Percentiles rank a stretch among this genome's conserved stretches.
Evolutionary conservation across 1,140 invertebrate species (phyloP).

Genomic region (Diorhabda sublineata): DNA sequence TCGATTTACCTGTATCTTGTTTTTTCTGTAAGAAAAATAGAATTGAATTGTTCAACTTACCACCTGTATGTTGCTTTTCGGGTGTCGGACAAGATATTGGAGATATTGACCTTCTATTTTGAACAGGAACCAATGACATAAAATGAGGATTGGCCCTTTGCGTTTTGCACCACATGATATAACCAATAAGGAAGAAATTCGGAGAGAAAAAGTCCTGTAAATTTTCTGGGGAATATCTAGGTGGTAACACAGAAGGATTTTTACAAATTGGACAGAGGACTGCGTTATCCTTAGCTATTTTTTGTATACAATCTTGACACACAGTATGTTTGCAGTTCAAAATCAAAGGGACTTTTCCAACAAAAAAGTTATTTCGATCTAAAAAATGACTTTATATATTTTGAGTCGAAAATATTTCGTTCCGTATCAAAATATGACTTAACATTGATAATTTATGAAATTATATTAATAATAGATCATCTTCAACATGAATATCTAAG

Average conservation of each 20-base stretch:
- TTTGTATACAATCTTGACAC: slow-evolving; percentile 27
- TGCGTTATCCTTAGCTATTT: slow-evolving; percentile 16
- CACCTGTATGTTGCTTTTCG: too few species aligned
- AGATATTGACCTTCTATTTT: background rate
- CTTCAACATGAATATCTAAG: too few species aligned
- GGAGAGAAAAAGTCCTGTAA: slow-evolving; percentile 21
- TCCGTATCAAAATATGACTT: too few species aligned
- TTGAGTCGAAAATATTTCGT: too few species aligned
- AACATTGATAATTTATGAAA: too few species aligned
- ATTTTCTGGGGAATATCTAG: background rate
- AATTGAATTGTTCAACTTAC: too few species aligned
- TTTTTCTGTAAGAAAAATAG: too few species aligned
- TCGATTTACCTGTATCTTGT: too few species aligned
- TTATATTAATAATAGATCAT: too few species aligned
- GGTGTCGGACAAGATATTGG: background rate
- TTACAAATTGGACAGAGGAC: slow-evolving; percentile 21
- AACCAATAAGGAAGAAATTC: slow-evolving; percentile 25
- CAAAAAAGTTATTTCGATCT: slow-evolving; percentile 5
- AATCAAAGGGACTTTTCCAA: slow-evolving; percentile 23
- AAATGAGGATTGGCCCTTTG: background rate
- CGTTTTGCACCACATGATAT: slow-evolving; percentile 16
- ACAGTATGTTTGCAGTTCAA: slow-evolving; percentile 26
- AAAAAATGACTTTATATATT: background rate
- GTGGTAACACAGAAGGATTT: background rate
- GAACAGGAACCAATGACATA: background rate